Evolutionary conservation across 2,888 invertebrate species (phyloP).

Genomic region (Glaucopsyche alexis): DNA sequence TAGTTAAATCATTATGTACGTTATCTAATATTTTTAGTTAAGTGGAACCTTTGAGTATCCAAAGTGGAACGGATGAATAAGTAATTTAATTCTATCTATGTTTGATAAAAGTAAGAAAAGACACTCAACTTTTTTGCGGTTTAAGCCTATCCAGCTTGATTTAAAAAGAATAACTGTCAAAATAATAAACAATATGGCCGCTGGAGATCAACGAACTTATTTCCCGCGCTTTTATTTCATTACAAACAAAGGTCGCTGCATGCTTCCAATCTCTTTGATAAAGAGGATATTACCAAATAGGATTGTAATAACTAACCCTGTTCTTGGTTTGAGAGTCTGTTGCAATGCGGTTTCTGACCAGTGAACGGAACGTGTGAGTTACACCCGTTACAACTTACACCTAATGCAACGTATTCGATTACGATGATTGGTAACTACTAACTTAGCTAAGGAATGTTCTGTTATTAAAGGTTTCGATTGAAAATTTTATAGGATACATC

Average conservation of each 20-base stretch:
- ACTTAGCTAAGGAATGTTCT: background rate
- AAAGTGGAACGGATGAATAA: no score
- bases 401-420: slow-evolving; percentile 32
- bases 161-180: slow-evolving; percentile 13
- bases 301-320: slow-evolving; percentile 40
- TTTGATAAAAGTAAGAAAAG: no score
- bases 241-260: background rate
- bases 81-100: no score
- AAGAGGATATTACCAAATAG: slow-evolving; percentile 48
- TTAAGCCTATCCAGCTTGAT: background rate
- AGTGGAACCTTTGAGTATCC: no score
- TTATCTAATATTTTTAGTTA: no score
- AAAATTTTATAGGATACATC: no score
- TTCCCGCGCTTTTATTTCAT: background rate
- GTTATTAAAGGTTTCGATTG: background rate
- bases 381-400: background rate
- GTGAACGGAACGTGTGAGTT: slow-evolving; percentile 14
- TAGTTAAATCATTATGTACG: no score
- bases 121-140: no score
- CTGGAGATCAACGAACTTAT: background rate
- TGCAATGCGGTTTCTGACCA: slow-evolving; percentile 20
- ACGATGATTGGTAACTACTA: background rate
- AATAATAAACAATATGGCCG: slow-evolving; percentile 25
- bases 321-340: slow-evolving; percentile 25
- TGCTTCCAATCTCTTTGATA: slow-evolving; percentile 36